phyloP scores from a whole-genome alignment of 2,888 invertebrate genomes.

The Dascillus cervinus region DNA sequence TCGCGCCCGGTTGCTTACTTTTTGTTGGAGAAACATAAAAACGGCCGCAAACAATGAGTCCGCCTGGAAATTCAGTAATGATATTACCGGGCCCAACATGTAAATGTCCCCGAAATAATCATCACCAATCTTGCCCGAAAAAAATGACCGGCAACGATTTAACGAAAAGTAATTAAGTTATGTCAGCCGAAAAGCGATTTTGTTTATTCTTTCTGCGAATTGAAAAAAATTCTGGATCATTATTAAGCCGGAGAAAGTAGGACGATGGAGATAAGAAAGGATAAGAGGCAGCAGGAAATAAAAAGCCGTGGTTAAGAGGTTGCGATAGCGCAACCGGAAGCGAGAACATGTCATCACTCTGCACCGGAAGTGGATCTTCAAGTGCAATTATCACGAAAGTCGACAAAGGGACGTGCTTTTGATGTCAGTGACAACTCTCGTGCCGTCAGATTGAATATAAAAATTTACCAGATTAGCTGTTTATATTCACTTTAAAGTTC shows the following conservation, averaged over 20 bases:
- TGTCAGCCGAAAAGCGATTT: too few species aligned
- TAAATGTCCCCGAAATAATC: too few species aligned
- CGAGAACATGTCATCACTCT: slow-evolving; percentile 12
- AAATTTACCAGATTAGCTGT: too few species aligned
- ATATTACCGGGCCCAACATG: too few species aligned
- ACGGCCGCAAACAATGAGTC: slow-evolving; percentile 18
- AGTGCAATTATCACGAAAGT: slow-evolving; percentile 11
- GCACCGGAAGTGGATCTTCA: slow-evolving; percentile 8
- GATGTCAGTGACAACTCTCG: too few species aligned
- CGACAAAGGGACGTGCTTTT: slow-evolving; percentile 7
- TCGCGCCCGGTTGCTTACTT: slow-evolving; percentile 22
- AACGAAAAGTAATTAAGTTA: too few species aligned
- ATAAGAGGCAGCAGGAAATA: slow-evolving; percentile 8
- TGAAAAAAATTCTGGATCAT: slow-evolving; percentile 1
- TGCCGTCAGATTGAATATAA: too few species aligned
- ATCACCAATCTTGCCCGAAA: too few species aligned
- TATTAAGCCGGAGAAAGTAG: slow-evolving; percentile 3
- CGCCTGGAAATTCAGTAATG: slow-evolving; percentile 19
- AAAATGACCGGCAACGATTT: too few species aligned
- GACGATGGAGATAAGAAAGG: slow-evolving; percentile 6
- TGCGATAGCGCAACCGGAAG: slow-evolving; percentile 11
- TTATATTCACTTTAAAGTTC: too few species aligned
- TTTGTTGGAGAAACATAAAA: slow-evolving; percentile 22
- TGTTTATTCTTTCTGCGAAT: slow-evolving; percentile 4
- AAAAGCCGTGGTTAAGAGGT: slow-evolving; percentile 8